Percentiles rank a stretch among this genome's conserved stretches.
Evolutionary conservation across 1,140 invertebrate genomes (phyloP).

Genomic region (Cataglyphis hispanica): DNA sequence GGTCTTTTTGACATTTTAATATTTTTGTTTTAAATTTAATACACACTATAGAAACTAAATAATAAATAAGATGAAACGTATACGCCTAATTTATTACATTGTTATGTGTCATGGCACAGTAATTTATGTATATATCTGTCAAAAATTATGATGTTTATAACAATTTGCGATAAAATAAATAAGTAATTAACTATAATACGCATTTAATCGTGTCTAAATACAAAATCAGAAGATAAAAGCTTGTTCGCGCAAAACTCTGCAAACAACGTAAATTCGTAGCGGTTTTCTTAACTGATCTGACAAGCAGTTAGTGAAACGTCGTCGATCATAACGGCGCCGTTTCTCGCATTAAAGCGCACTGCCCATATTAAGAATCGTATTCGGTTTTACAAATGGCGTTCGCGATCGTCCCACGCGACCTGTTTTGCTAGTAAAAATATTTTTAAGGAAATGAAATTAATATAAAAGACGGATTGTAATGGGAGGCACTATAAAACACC

Average conservation of each 20-base stretch:
- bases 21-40: background rate
- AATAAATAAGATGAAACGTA: no score
- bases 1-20: background rate
- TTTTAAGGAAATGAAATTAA: slow-evolving; percentile 80
- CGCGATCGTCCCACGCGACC: slow-evolving; percentile 41
- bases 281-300: slow-evolving; percentile 23
- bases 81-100: background rate
- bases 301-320: slow-evolving; percentile 56
- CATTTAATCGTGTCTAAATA: background rate
- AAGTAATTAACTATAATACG: background rate
- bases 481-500: slow-evolving; percentile 59
- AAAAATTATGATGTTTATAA: background rate
- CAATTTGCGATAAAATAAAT: background rate
- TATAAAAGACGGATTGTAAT: slow-evolving; percentile 74
- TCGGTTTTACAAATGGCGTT: slow-evolving; percentile 69
- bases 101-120: background rate
- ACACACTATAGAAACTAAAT: no score
- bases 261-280: slow-evolving; percentile 16
- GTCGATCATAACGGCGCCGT: slow-evolving; percentile 67
- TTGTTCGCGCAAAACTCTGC: background rate
- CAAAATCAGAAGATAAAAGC: background rate
- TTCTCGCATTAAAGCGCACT: slow-evolving; percentile 67
- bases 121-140: background rate
- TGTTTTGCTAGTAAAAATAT: slow-evolving; percentile 75
- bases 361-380: slow-evolving; percentile 57